Evolutionary conservation across 2,113 vertebrate genomes (phyloP), one percentile per base, ranked within the genome.

Genomic region (Mirounga angustirostris): DNA sequence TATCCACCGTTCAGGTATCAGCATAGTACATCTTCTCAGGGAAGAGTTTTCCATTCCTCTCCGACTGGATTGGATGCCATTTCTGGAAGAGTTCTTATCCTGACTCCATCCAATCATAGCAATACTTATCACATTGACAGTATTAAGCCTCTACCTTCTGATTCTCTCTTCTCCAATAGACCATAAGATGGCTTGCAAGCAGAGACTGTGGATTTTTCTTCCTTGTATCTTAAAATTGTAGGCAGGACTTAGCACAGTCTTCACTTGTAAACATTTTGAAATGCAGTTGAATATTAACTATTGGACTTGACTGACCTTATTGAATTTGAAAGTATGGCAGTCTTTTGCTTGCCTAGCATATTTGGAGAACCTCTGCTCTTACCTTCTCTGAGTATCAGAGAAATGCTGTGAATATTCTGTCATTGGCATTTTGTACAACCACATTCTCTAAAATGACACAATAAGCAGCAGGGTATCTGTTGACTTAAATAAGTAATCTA

Each of bases 401-500:
- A 73, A 81, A 86, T 58, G 4, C 65, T 83, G 74, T 96, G 21
- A 96, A 16, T 58, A 78, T 86, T 63, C 22, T 91, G 63, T 63
- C 67, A 22, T 21, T 92, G 69, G 4, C 2, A 89, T 43, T 97
- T 94, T 91, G n/a, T 79, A 52, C 15, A 90, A 63, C 71, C 50
- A 82, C 6, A 19, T 58, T 98, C 54, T 95, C 30, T 88, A 63
- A 96, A 97, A 94, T 91, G 65, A 73, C 19, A 86, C 78, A 96
- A 96, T 96, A 93, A 98, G 30, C 95, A 86, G 43, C 59, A 91
- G 90, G 33, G 18, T 94, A 78, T 94, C 90, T 94, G 85, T 89
- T 93, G 76, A 95, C 65, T 97, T 96, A 96, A 90, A 91, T 92
- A 98, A 95, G 92, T 71, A 89, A 69, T 94, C 95, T 97, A 96